A percentile compares a stretch with the other conserved stretches of the same genome.
Conservation (phyloP, 1,140 invertebrate species). For the Drosophila kikkawai region DNA sequence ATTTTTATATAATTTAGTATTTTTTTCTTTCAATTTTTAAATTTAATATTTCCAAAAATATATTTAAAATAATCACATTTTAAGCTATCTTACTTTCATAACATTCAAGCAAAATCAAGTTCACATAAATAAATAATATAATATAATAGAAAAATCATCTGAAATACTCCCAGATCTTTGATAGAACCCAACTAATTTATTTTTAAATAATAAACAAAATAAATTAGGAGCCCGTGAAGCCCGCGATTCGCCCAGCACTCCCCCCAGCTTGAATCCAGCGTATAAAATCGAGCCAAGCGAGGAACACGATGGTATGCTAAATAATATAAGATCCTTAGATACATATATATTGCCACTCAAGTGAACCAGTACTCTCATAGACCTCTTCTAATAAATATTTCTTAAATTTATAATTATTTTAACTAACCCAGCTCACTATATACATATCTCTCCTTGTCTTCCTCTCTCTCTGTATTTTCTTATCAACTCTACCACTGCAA, state of each 20-base stretch:
- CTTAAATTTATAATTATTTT: neutral
- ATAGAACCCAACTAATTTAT: neutral
- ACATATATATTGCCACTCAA: conserved; percentile 22
- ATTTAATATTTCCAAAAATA: neutral
- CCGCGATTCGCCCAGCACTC: conserved; percentile 81
- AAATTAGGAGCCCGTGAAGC: conserved; percentile 76
- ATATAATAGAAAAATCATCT: neutral
- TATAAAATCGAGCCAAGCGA: conserved; percentile 83
- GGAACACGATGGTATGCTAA: conserved; percentile 78
- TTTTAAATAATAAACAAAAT: conserved; percentile 14
- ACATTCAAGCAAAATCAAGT: conserved; percentile 13
- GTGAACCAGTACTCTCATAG: conserved; percentile 37
- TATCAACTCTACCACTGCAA: conserved; percentile 25
- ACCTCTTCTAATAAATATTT: neutral
- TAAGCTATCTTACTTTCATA: no score
- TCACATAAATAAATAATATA: neutral
- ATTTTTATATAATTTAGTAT: neutral
- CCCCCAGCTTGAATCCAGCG: conserved; percentile 82
- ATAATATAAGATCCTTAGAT: conserved; percentile 2
- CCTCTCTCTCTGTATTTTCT: conserved; percentile 25
- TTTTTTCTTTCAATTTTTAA: no score
- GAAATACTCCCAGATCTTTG: neutral
- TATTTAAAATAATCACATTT: neutral
- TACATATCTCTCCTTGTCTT: neutral
- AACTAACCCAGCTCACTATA: conserved; percentile 10